Percentiles rank a stretch among this genome's conserved stretches.
Evolutionary conservation across 2,113 vertebrate species (phyloP).

Genomic region (Atherinomorus stipes): DNA sequence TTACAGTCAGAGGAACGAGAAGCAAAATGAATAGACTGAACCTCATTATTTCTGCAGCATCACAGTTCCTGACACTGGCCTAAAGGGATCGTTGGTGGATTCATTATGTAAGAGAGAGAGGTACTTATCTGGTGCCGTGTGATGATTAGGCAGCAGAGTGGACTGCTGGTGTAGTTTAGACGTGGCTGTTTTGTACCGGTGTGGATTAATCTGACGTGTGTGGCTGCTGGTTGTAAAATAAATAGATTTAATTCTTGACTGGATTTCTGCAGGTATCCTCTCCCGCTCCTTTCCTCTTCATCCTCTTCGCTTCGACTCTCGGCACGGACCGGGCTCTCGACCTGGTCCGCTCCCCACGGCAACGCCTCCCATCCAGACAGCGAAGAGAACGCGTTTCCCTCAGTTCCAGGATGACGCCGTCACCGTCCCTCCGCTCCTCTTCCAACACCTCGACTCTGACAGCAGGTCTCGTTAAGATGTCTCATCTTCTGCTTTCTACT

Average conservation of each 20-base stretch:
- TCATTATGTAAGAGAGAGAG: conserved; percentile 48
- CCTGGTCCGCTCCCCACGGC: conserved; percentile 74
- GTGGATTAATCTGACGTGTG: background rate
- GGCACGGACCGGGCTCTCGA: conserved; percentile 57
- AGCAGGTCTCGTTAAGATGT: conserved; percentile 24
- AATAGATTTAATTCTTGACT: background rate
- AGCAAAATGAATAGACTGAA: conserved; percentile 10
- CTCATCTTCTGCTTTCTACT: too few relatives aligned
- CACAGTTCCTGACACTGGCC: conserved; percentile 10
- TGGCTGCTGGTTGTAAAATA: too few relatives aligned
- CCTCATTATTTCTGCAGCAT: conserved; percentile 32
- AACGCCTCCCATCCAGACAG: conserved; percentile 76
- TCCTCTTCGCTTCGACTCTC: conserved; percentile 91
- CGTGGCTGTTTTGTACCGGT: background rate
- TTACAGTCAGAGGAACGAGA: conserved; percentile 13
- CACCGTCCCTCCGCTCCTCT: conserved; percentile 73
- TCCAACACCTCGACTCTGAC: conserved; percentile 64
- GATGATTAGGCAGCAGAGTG: background rate
- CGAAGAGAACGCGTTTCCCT: conserved; percentile 57
- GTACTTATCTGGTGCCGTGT: conserved; percentile 30
- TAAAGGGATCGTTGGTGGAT: conserved; percentile 37
- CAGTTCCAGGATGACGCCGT: conserved; percentile 55
- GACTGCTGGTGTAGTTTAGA: too few relatives aligned
- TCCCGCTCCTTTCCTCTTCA: conserved; percentile 89
- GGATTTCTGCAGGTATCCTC: conserved; percentile 67